Conservation (phyloP, 2,113 vertebrate species). For the Nicator chloris region DNA sequence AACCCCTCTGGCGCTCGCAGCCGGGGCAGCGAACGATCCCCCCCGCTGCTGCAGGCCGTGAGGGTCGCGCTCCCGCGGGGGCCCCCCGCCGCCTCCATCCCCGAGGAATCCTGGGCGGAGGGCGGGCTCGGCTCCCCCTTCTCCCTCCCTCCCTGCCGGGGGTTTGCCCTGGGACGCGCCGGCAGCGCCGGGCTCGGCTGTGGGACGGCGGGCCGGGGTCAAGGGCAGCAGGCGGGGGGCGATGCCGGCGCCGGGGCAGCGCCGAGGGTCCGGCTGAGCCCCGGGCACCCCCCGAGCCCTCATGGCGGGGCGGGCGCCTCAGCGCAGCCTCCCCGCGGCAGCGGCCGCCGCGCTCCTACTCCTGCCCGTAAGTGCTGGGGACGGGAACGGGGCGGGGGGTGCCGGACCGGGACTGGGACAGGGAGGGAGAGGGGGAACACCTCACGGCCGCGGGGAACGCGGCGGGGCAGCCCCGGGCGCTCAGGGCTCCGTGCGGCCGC, state of each 20-base stretch:
- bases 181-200: background rate
- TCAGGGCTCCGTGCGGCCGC: background rate
- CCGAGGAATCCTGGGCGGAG: constrained; percentile 22
- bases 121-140: constrained; percentile 35
- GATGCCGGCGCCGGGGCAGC: background rate
- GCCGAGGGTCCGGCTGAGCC: constrained; percentile 1
- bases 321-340: constrained; percentile 17
- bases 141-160: background rate
- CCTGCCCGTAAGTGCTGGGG: constrained; percentile 29
- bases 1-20: background rate
- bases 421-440: background rate
- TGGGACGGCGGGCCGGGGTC: background rate
- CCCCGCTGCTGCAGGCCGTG: background rate
- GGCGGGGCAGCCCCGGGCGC: background rate
- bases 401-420: background rate
- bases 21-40: accelerated
- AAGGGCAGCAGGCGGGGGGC: background rate
- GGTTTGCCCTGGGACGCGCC: constrained; percentile 42
- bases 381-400: background rate
- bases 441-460: background rate
- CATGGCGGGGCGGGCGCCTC: constrained; percentile 15
- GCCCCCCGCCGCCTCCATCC: constrained; percentile 30
- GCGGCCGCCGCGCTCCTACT: constrained; percentile 27
- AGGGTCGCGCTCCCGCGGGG: background rate
- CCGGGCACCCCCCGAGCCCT: background rate